Evolutionary conservation across 1,140 invertebrate species (phyloP).

Genomic region (Calycopis cecrops): DNA sequence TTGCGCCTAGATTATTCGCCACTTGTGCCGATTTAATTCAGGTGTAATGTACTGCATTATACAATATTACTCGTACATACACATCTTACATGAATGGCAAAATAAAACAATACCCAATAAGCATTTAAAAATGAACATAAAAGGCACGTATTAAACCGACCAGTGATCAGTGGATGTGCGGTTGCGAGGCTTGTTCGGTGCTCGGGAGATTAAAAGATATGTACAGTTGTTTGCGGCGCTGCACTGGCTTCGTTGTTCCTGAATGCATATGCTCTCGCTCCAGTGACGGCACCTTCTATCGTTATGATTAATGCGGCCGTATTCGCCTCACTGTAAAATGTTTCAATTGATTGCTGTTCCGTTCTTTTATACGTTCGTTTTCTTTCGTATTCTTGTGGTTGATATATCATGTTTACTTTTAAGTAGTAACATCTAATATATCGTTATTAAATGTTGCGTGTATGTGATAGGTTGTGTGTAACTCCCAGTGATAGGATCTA

Average conservation of each 20-base stretch:
- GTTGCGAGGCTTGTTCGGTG: constrained; percentile 33
- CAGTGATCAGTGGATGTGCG: constrained; percentile 28
- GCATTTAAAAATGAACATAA: constrained; percentile 23
- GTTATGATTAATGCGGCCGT: constrained; percentile 47
- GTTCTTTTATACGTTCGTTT: constrained; percentile 1
- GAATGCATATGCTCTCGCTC: constrained; percentile 41
- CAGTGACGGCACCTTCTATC: constrained; percentile 34
- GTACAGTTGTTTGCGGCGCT: constrained; percentile 43
- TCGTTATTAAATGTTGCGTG: no score
- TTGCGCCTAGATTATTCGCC: no score
- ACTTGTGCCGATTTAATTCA: no score
- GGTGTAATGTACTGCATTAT: no score
- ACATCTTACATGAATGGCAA: constrained; percentile 39
- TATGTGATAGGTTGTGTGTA: no score
- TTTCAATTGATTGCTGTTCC: constrained; percentile 6
- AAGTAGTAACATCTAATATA: no score
- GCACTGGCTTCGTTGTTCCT: constrained; percentile 24
- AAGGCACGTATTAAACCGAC: constrained; percentile 23
- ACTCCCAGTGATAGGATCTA: no score
- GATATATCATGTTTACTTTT: no score
- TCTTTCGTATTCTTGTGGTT: neutral
- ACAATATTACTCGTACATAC: no score
- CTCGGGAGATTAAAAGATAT: constrained; percentile 53
- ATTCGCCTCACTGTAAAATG: constrained; percentile 1
- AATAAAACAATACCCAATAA: constrained; percentile 25